Evolutionary conservation across 2,888 invertebrate species (phyloP).

Genomic region (Drosophila bunnanda): DNA sequence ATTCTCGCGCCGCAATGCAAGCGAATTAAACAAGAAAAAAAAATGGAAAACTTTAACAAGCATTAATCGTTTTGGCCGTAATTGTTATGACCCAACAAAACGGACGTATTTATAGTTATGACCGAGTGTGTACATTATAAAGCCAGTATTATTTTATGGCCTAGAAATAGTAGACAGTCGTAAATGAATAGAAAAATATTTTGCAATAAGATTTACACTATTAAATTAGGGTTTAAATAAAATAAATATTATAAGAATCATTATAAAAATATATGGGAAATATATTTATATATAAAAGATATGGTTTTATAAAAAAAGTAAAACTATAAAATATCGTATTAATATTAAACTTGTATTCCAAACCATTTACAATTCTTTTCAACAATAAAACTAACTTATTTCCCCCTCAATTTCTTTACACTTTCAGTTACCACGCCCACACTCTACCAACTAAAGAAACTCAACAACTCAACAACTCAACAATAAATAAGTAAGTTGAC

Average conservation of each 20-base stretch:
- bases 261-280: background rate
- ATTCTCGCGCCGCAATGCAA: constrained; percentile 48
- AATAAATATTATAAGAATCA: too few relatives aligned
- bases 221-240: background rate
- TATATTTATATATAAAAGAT: background rate
- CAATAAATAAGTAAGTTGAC: constrained; percentile 41
- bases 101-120: constrained; percentile 35
- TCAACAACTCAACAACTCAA: constrained; percentile 32
- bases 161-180: background rate
- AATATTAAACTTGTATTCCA: background rate
- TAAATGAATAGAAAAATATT: background rate
- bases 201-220: background rate
- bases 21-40: constrained; percentile 24
- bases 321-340: too few relatives aligned
- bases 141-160: background rate
- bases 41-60: constrained; percentile 11
- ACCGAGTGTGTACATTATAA: constrained; percentile 2
- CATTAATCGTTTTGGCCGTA: constrained; percentile 64
- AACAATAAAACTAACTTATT: background rate
- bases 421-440: constrained; percentile 33
- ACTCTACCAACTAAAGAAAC: constrained; percentile 3
- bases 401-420: background rate
- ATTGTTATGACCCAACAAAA: constrained; percentile 69
- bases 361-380: background rate
- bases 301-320: too few relatives aligned